Conservation (phyloP, 1,140 invertebrate genomes). For the Diorhabda sublineata region DNA sequence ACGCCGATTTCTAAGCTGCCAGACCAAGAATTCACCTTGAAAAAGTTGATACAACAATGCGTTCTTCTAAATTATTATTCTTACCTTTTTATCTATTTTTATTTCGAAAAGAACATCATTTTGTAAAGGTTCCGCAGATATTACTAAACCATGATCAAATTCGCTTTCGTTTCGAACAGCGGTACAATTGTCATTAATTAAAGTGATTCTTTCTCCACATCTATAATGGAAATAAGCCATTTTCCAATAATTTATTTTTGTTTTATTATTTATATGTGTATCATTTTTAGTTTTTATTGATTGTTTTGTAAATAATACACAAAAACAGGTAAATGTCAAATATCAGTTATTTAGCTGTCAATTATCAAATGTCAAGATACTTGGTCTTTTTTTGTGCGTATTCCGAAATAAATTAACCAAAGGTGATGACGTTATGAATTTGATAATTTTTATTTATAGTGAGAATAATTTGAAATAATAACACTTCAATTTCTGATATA, state of each 20-base stretch:
- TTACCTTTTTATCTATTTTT: conserved; percentile 82
- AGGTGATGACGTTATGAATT: too few relatives aligned
- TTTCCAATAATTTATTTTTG: conserved; percentile 8
- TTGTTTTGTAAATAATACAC: too few relatives aligned
- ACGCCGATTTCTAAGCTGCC: conserved; percentile 91
- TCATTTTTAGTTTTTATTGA: too few relatives aligned
- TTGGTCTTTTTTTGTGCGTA: too few relatives aligned
- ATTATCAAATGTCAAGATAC: too few relatives aligned
- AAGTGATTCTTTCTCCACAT: conserved; percentile 73
- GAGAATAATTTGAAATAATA: too few relatives aligned
- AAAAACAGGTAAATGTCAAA: too few relatives aligned
- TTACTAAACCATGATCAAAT: conserved; percentile 82
- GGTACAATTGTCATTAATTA: conserved; percentile 77
- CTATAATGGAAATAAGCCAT: conserved; percentile 67
- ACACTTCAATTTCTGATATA: too few relatives aligned
- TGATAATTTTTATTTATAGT: too few relatives aligned
- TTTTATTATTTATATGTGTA: not conserved
- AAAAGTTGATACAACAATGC: conserved; percentile 11
- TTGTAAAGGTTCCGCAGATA: conserved; percentile 74
- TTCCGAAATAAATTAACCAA: too few relatives aligned
- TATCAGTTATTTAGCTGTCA: too few relatives aligned
- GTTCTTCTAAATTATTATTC: conserved; percentile 4
- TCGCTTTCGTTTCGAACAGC: conserved; percentile 72
- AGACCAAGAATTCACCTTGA: conserved; percentile 75
- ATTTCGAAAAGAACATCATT: conserved; percentile 87